Evolutionary conservation across 2,888 invertebrate genomes (phyloP).

Genomic region (Drosophila lacicola): DNA sequence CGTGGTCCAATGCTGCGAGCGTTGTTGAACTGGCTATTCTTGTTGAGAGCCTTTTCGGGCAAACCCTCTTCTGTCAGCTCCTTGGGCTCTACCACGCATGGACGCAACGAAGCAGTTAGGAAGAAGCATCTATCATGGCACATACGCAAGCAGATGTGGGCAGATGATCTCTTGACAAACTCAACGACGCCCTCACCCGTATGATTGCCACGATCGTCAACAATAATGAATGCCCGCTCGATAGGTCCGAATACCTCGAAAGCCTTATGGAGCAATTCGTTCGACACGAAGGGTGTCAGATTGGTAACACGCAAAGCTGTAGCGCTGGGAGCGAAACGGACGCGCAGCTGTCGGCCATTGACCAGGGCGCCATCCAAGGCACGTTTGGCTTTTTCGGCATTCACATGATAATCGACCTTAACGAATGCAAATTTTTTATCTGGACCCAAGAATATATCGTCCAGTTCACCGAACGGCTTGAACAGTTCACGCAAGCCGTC

Average conservation of each 20-base stretch:
- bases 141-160: conserved; percentile 93
- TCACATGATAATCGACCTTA: conserved; percentile 89
- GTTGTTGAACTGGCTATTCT: conserved; percentile 92
- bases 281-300: conserved; percentile 95
- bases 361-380: conserved; percentile 94
- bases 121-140: conserved; percentile 97
- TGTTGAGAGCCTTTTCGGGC: conserved; percentile 92
- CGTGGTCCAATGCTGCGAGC: conserved; percentile 95
- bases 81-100: conserved; percentile 96
- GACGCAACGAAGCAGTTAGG: conserved; percentile 94
- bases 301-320: conserved; percentile 96
- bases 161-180: conserved; percentile 95
- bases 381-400: conserved; percentile 97
- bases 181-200: conserved; percentile 98
- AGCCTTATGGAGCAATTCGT: conserved; percentile 95
- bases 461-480: conserved; percentile 94
- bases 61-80: conserved; percentile 96
- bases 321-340: conserved; percentile 97
- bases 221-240: conserved; percentile 96
- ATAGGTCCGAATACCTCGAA: conserved; percentile 96
- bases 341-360: conserved; percentile 93
- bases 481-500: conserved; percentile 95
- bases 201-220: conserved; percentile 98
- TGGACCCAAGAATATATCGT: conserved; percentile 96
- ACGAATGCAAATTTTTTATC: conserved; percentile 98